A percentile compares a stretch with the other conserved stretches of the same genome.
Evolutionary conservation across 2,113 vertebrate genomes (phyloP).

Genomic region (Zosterops japonicus): DNA sequence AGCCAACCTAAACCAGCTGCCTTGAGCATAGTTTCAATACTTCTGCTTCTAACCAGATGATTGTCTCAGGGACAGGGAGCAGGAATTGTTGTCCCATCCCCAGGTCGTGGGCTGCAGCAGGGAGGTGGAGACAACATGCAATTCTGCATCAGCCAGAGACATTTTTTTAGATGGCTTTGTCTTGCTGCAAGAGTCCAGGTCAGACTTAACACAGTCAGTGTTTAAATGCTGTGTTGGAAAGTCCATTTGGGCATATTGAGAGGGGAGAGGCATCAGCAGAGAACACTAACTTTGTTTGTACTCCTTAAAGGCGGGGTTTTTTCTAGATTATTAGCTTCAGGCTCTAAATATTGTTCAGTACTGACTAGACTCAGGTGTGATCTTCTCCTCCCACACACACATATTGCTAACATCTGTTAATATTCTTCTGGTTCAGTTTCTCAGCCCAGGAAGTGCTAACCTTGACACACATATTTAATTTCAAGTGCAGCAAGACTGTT

Average conservation of each 20-base stretch:
- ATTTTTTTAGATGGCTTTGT: background rate
- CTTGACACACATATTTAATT: slow-evolving; percentile 40
- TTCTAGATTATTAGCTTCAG: background rate
- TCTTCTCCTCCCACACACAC: slow-evolving; percentile 29
- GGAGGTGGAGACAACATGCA: background rate
- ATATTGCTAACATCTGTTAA: slow-evolving; percentile 29
- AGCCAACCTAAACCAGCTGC: background rate
- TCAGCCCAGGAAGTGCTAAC: slow-evolving; percentile 10
- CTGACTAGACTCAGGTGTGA: slow-evolving; percentile 46
- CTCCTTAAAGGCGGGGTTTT: background rate
- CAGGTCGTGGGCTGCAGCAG: background rate
- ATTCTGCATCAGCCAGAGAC: background rate
- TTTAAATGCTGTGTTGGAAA: background rate
- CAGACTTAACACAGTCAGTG: background rate
- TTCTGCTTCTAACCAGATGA: background rate
- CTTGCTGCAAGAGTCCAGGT: background rate
- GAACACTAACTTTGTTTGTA: background rate
- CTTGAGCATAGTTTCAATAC: background rate
- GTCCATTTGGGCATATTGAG: background rate
- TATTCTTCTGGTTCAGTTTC: slow-evolving; percentile 21
- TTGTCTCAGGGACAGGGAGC: background rate
- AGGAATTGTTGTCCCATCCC: background rate
- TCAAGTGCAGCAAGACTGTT: background rate
- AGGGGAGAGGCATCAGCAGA: background rate
- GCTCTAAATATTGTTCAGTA: background rate